Percentiles rank a stretch among this genome's conserved stretches.
phyloP scores from a whole-genome alignment of 1,140 invertebrate genomes.

The Drosophila ficusphila region DNA sequence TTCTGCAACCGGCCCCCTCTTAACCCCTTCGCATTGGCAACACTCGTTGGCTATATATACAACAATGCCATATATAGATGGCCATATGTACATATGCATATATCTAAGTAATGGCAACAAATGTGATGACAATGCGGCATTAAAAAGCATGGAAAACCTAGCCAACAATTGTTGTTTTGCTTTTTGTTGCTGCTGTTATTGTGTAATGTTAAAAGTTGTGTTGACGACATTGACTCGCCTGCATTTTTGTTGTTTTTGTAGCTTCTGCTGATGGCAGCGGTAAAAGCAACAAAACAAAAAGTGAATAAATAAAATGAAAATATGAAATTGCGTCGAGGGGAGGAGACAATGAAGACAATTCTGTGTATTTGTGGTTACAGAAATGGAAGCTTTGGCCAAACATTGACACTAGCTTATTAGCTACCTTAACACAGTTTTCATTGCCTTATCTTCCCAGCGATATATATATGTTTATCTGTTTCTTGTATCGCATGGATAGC shows the following conservation, averaged over 20 bases:
- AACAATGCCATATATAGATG: constrained; percentile 19
- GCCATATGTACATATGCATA: constrained; percentile 9
- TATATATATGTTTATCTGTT: not conserved
- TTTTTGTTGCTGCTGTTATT: constrained; percentile 37
- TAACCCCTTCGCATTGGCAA: constrained; percentile 31
- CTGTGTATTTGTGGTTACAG: constrained; percentile 19
- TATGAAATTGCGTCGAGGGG: constrained; percentile 55
- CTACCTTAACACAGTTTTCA: constrained; percentile 53
- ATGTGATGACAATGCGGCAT: constrained; percentile 77
- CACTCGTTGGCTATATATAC: constrained; percentile 13
- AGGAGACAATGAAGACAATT: constrained; percentile 62
- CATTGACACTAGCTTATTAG: constrained; percentile 60
- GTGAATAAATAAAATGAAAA: constrained; percentile 40
- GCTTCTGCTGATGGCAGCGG: constrained; percentile 22
- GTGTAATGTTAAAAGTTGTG: constrained; percentile 69
- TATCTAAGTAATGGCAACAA: constrained; percentile 44
- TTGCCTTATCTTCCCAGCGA: constrained; percentile 15
- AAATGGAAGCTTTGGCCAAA: constrained; percentile 14
- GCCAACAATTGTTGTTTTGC: constrained; percentile 35
- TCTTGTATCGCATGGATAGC: constrained; percentile 4
- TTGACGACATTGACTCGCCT: constrained; percentile 61
- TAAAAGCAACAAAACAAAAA: constrained; percentile 15
- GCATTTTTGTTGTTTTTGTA: not conserved
- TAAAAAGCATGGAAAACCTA: constrained; percentile 66
- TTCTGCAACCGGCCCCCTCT: not conserved